Evolutionary conservation across 2,888 invertebrate genomes (phyloP), one percentile per base, ranked within the genome.

Genomic region (Pardosa pseudoannulata): DNA sequence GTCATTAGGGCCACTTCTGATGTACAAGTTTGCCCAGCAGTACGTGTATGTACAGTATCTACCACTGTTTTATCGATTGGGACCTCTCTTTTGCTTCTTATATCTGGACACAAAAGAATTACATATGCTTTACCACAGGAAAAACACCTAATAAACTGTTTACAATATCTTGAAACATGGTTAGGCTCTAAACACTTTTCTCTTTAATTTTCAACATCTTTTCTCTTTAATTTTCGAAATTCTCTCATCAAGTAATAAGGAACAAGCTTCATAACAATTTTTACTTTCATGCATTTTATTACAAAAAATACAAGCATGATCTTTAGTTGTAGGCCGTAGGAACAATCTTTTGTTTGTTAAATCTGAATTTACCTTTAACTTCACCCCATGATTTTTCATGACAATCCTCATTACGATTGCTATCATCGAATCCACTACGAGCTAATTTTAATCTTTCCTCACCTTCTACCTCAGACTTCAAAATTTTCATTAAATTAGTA

Each of bases 161-260:
- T 70, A 36, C 70, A 70, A 23, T n/a, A 32, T 23, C 36, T 70
- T 7, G 19, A 0, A 11, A 70, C 19, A 16, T 70, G 39, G 9
- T 39, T n/a, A 19, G 70, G 39, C 19, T 32, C 29, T n/a, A 72
- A 28, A 46, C 50, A 72, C 46, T 72, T 36, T 39, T 71, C 71
- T 71, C 41, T 36, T 9, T 36, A 6, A 71, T 71, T 27, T 39
- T 28, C 19, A 11, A 71, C 27, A n/a, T n/a, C n/a, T n/a, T n/a
- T n/a, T n/a, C n/a, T n/a, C n/a, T n/a, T n/a, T n/a, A n/a, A n/a
- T 41, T 41, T 71, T 71, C 13, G 27, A 5, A 36, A 36, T 29
- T 16, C 7, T 65, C 23, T 65, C 65, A 65, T 65, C 19, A 65
- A 65, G 29, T 7, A 27, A 23, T 27, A 65, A 9, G 36, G 11